Conservation (phyloP, 2,113 vertebrate genomes). For the Tyrannus savana region DNA sequence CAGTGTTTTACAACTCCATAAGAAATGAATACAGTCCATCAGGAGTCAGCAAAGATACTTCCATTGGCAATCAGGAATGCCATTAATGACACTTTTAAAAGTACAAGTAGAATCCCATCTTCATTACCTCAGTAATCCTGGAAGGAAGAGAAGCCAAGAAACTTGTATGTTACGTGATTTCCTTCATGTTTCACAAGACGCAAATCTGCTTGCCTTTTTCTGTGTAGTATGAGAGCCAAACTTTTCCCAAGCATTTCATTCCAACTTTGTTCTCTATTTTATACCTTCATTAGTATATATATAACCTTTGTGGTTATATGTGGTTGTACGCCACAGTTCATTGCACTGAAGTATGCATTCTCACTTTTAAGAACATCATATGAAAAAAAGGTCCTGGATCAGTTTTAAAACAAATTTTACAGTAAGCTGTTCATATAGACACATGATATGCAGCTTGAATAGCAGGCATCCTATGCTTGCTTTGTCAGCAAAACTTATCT, state of each 20-base stretch:
- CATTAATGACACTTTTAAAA: conserved; percentile 9
- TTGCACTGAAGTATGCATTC: background rate
- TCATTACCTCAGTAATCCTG: conserved; percentile 33
- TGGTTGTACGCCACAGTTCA: background rate
- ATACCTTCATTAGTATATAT: background rate
- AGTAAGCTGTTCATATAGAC: background rate
- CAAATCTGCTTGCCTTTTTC: conserved; percentile 4
- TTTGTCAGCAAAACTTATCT: background rate
- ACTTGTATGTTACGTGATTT: conserved; percentile 2
- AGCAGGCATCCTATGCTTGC: background rate
- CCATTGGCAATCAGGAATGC: background rate
- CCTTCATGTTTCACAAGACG: conserved; percentile 38
- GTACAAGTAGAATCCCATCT: background rate
- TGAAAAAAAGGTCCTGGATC: background rate
- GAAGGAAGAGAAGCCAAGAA: conserved; percentile 19
- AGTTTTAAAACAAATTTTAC: background rate
- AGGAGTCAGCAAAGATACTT: background rate
- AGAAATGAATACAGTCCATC: background rate
- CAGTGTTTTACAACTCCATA: background rate
- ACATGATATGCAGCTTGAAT: background rate
- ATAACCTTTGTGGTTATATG: background rate
- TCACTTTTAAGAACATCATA: background rate
- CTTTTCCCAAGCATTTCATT: background rate
- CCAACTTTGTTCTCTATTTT: background rate
- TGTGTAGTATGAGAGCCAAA: background rate